Conservation (phyloP, 2,797 vertebrate genomes). For the Coranthus polyacanthus region DNA sequence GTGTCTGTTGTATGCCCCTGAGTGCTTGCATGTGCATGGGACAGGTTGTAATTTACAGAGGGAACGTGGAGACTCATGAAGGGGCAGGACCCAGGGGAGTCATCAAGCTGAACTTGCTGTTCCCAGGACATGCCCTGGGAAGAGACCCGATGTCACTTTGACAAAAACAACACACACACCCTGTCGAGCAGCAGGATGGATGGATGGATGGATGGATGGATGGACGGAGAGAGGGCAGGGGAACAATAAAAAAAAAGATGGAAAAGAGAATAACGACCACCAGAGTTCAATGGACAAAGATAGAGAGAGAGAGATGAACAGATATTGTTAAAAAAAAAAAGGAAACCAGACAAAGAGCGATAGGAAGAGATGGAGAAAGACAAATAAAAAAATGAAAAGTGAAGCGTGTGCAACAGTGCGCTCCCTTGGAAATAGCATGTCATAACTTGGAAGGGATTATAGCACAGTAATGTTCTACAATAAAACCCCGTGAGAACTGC, state of each 20-base stretch:
- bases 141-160: conserved; percentile 80
- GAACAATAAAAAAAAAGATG: conserved; percentile 52
- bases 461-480: conserved; percentile 31
- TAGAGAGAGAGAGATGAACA: conserved; percentile 41
- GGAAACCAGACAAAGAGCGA: conserved; percentile 36
- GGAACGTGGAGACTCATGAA: conserved; percentile 66
- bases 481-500: conserved; percentile 19
- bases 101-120: conserved; percentile 71
- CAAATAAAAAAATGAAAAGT: conserved; percentile 38
- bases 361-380: conserved; percentile 53
- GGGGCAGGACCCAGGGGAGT: conserved; percentile 73
- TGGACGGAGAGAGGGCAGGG: conserved; percentile 58
- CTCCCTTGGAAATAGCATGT: conserved; percentile 42
- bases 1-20: conserved; percentile 23
- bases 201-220: conserved; percentile 65
- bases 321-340: conserved; percentile 31
- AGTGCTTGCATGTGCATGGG: conserved; percentile 42
- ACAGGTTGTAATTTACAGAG: conserved; percentile 77
- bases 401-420: conserved; percentile 20
- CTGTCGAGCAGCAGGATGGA: conserved; percentile 71
- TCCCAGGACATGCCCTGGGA: conserved; percentile 81
- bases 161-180: conserved; percentile 82
- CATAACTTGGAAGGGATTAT: conserved; percentile 49
- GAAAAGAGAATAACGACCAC: conserved; percentile 52
- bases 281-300: conserved; percentile 47